Percentiles rank a stretch among this genome's conserved stretches.
These are phyloP conservation scores for Aramus guarauna DNA, from an alignment of 2,113 vertebrate species.

Conservation along the genomic window DNA sequence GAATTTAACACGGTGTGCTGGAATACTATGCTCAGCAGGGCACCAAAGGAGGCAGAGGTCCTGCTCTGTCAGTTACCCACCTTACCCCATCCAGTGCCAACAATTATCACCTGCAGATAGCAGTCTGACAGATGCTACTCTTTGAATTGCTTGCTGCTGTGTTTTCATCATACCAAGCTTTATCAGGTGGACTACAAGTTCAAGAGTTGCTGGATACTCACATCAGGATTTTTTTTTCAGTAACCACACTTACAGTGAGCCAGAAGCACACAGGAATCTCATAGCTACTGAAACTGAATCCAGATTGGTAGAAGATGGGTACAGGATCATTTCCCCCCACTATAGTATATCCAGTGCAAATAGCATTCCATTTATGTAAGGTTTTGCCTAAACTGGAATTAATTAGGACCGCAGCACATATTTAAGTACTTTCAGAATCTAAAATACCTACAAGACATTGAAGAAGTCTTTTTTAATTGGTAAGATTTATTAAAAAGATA, in stretches of 20 bases:
- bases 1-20: not conserved
- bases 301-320: not conserved
- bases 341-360: not conserved
- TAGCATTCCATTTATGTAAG: not conserved
- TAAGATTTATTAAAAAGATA: not conserved
- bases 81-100: not conserved
- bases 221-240: not conserved
- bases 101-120: not conserved
- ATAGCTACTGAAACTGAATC: not conserved
- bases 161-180: not conserved
- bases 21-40: not conserved
- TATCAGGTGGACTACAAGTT: not conserved
- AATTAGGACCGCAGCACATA: not conserved
- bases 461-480: not conserved
- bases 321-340: not conserved
- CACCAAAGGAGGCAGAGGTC: not conserved
- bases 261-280: not conserved
- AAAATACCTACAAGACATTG: not conserved
- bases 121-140: not conserved
- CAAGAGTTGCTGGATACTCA: not conserved
- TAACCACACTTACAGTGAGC: not conserved
- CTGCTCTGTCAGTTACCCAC: not conserved
- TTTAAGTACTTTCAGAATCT: not conserved
- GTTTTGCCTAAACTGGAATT: not conserved
- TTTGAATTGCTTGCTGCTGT: not conserved